Percentiles rank a stretch among this genome's conserved stretches.
Conservation (phyloP, 2,113 vertebrate species). For the Ursus arctos region DNA sequence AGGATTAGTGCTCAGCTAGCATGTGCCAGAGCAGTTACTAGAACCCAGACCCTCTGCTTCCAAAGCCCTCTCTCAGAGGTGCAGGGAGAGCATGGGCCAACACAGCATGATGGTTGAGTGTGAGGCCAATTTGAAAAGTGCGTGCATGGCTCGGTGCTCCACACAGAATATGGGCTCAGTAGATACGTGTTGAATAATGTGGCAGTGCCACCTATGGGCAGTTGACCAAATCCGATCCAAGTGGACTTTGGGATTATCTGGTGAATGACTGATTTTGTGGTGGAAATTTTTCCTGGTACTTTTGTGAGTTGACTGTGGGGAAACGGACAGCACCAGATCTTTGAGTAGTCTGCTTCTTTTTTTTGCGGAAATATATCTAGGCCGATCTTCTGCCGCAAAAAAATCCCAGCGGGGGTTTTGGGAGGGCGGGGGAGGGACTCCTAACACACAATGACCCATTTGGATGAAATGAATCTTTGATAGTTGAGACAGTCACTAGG, state of each 20-base stretch:
- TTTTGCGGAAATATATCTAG: neutral
- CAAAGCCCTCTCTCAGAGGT: neutral
- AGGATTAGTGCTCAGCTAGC: neutral
- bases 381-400: neutral
- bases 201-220: neutral
- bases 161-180: neutral
- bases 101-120: neutral
- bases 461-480: conserved; percentile 20
- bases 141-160: neutral
- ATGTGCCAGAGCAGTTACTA: neutral
- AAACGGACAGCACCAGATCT: neutral
- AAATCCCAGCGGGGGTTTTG: neutral
- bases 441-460: neutral
- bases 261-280: neutral
- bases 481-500: neutral
- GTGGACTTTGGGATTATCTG: neutral
- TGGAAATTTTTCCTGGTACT: conserved; percentile 30
- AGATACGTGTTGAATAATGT: neutral
- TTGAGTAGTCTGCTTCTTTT: neutral
- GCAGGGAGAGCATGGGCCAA: neutral
- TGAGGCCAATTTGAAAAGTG: neutral
- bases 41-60: neutral
- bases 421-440: neutral
- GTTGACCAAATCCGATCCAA: neutral
- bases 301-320: neutral